Evolutionary conservation across 2,797 vertebrate genomes (phyloP), one percentile per base, ranked within the genome.

Genomic region (Forpus xanthops): DNA sequence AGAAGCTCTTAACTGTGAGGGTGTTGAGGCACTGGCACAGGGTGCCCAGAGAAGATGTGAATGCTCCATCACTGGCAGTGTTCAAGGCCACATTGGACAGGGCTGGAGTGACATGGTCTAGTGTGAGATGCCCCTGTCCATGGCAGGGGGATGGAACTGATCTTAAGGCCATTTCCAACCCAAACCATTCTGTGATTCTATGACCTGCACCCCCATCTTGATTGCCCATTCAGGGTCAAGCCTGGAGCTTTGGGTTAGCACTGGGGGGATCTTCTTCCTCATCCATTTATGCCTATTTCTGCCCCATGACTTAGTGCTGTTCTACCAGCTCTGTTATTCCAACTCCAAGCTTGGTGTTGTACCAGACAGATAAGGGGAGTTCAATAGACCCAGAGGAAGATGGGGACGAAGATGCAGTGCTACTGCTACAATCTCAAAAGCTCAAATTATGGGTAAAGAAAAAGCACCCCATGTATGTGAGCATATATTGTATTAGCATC

Each of bases 221-320:
- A 5, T 47, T 19, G 17, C 41, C 18, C 28, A 50, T 6, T 30
- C 6, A 5, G 25, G 20, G 12, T 76, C 24, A 21, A 41, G 7
- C 16, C 20, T 60, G 21, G 60, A 58, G 18, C 21, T 20, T 47
- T 41, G 27, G 12, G 3, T 72, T 66, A 52, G 33, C 39, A 53
- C n/a, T 12, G 3, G 15, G 19, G 49, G 19, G 8, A 14, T 7
- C 21, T 72, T 23, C 1, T 47, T 60, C 27, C 3, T 10, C 5
- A 9, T n/a, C 6, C 1, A 3, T 15, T 47, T 41, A 4, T 10
- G 5, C 3, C 2, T 31, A 47, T 61, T 73, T 73, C 45, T 15
- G 8, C n/a, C 12, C 7, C 6, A 1, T 28, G 31, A 41, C 15
- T 14, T 53, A 17, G 27, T 0, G 3, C 27, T n/a, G 18, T 9